Percentiles rank a stretch among this genome's conserved stretches.
phyloP scores from a whole-genome alignment of 2,113 vertebrate species.

The Epinephelus fuscoguttatus region DNA sequence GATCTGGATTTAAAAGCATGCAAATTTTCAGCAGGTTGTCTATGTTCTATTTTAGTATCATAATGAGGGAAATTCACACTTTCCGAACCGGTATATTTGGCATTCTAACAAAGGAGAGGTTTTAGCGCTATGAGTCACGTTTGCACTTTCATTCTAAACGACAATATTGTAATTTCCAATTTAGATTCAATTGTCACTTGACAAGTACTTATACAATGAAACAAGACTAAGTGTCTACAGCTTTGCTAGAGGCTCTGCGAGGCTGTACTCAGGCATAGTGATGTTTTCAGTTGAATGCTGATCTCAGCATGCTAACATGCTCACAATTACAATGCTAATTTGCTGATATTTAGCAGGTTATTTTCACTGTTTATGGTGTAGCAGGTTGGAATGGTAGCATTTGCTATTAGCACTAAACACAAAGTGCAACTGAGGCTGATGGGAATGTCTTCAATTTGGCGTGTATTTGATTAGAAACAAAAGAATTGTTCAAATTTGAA shows the following conservation, averaged over 20 bases:
- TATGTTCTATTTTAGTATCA: background rate
- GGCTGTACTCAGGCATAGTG: background rate
- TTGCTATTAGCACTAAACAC: background rate
- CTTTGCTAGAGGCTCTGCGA: background rate
- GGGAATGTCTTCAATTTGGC: background rate
- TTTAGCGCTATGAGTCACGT: background rate
- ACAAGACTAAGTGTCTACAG: background rate
- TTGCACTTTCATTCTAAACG: slow-evolving; percentile 12
- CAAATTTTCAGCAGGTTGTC: background rate
- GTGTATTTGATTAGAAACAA: background rate
- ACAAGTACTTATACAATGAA: slow-evolving; percentile 13
- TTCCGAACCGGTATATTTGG: slow-evolving; percentile 9
- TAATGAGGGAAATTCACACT: background rate
- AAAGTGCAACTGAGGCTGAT: background rate
- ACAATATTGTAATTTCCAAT: slow-evolving; percentile 25
- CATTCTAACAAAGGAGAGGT: slow-evolving; percentile 13
- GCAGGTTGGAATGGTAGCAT: background rate
- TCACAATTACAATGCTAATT: background rate
- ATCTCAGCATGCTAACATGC: background rate
- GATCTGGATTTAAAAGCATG: slow-evolving; percentile 9
- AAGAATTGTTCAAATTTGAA: no score
- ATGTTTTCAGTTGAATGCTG: no score
- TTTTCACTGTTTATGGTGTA: background rate
- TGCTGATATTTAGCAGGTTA: background rate
- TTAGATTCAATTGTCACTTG: background rate